Evolutionary conservation across 1,140 invertebrate species (phyloP), one percentile per base, ranked within the genome.

Genomic region (Capitella teleta): DNA sequence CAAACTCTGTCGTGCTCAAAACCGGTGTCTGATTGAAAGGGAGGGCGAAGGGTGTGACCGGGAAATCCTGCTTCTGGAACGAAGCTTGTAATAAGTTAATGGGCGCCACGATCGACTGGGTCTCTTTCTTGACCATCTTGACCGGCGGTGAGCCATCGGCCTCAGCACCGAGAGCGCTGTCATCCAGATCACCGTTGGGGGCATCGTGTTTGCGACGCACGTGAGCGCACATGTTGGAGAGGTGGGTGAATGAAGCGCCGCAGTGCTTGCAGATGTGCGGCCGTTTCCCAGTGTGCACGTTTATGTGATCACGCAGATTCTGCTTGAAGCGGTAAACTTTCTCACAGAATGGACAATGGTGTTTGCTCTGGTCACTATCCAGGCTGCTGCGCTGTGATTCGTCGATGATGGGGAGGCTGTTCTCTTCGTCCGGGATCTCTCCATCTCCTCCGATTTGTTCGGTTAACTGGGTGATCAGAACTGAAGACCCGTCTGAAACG

Each of bases 261-360:
- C 51, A 52, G 51, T 52, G 34, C 44, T 52, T 52, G 44, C 51
- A 52, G 23, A 36, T 30, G 44, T 52, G 51, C 12, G 51, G 51
- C 25, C 38, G 28, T 16, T 47, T 52, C n/a, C 51, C 51, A 6
- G 51, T 52, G 44, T 52, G 51, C 18, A 38, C 47, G 36, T 52
- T 52, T 23, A 52, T 52, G 51, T 52, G 51, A 23, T 52, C 51
- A 26, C 47, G 47, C 28, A 52, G 45, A 26, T 38, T 52, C 26
- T 52, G 51, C 37, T 52, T 52, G 44, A 52, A 52, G 18, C 45
- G 26, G 34, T 52, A 52, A 10, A 26, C 26, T 34, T 52, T 52
- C 10, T 43, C 44, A 25, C 51, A 52, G 44, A 52, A 52, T 14
- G 51, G 51, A 47, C 51, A 52, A 6, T 47, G 3, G 51, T 52